These are phyloP conservation scores for Aplochiton taeniatus DNA, from an alignment of 2,797 vertebrate genomes.

Conservation along the genomic window DNA sequence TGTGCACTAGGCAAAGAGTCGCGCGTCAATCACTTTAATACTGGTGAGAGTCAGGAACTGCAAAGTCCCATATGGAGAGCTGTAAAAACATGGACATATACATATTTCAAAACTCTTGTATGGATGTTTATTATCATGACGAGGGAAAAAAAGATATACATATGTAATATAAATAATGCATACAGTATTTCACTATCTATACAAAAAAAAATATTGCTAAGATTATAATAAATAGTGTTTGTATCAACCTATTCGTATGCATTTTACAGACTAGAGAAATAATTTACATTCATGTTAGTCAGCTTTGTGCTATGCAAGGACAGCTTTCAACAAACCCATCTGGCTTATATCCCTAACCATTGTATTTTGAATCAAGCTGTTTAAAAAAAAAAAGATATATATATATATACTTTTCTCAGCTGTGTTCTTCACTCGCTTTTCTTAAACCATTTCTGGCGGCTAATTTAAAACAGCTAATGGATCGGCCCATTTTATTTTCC, in stretches of 20 bases:
- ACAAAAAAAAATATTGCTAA: constrained; percentile 78
- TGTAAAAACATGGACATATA: constrained; percentile 66
- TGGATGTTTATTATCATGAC: constrained; percentile 84
- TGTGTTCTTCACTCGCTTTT: constrained; percentile 79
- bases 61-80: constrained; percentile 64
- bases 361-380: constrained; percentile 72
- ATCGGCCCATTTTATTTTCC: constrained; percentile 39
- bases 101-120: constrained; percentile 72
- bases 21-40: constrained; percentile 35
- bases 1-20: constrained; percentile 50
- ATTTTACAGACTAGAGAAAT: constrained; percentile 95
- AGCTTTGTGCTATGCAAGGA: constrained; percentile 98
- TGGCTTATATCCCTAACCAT: constrained; percentile 58
- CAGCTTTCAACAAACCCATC: constrained; percentile 86
- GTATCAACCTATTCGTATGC: constrained; percentile 90
- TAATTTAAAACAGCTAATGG: constrained; percentile 55
- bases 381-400: constrained; percentile 70
- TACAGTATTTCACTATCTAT: constrained; percentile 80
- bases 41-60: constrained; percentile 45
- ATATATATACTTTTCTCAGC: constrained; percentile 73
- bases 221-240: constrained; percentile 78
- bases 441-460: constrained; percentile 60
- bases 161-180: constrained; percentile 79
- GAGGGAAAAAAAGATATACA: constrained; percentile 82
- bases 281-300: constrained; percentile 89